These are phyloP conservation scores for Carettochelys insculpta DNA, from an alignment of 2,113 vertebrate genomes.

Conservation along the genomic window DNA sequence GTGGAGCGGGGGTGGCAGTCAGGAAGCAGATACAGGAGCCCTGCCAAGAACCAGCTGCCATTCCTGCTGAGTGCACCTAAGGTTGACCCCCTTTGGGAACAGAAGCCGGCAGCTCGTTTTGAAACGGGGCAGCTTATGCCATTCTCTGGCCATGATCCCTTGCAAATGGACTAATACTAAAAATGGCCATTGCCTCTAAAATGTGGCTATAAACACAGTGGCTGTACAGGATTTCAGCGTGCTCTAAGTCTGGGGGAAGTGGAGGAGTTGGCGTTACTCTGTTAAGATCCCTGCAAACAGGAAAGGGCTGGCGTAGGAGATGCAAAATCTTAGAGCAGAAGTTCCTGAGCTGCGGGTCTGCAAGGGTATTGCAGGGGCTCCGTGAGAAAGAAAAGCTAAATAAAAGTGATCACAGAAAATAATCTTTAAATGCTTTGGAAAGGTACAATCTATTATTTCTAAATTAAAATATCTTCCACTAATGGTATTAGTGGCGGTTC, in stretches of 20 bases:
- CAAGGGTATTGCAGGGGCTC: too few species aligned
- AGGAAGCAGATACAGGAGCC: neutral
- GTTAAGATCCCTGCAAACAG: neutral
- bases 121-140: neutral
- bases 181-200: neutral
- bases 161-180: too few species aligned
- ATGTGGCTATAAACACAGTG: neutral
- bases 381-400: too few species aligned
- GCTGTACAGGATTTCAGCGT: neutral
- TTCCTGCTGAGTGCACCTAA: neutral
- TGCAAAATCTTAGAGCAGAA: neutral
- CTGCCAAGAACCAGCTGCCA: neutral
- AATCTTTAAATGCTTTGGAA: too few species aligned
- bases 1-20: too few species aligned
- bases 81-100: neutral
- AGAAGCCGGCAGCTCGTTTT: neutral
- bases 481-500: too few species aligned
- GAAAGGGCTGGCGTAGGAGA: neutral
- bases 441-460: too few species aligned
- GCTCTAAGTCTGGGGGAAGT: neutral
- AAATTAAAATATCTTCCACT: too few species aligned
- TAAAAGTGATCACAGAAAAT: too few species aligned
- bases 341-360: too few species aligned
- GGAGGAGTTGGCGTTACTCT: neutral
- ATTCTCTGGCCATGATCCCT: too few species aligned